Conservation (phyloP, 2,797 vertebrate genomes). For the Enteromius afrohamiltoni region DNA sequence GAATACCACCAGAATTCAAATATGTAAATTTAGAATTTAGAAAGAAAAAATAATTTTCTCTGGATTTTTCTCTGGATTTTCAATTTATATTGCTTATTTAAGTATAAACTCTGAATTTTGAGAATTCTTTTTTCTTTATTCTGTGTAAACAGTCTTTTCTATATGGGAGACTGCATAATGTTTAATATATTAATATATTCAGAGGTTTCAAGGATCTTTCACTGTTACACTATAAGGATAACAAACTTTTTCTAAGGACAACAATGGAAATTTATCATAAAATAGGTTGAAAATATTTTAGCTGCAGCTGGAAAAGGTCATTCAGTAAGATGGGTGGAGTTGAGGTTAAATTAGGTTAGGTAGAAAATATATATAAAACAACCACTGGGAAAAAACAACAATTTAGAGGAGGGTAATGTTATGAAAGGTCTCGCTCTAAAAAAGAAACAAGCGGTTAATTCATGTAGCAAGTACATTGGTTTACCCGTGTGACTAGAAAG, state of each 20-base stretch:
- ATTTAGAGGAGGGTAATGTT: not conserved
- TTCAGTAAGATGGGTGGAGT: not conserved
- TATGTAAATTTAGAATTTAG: too few species aligned
- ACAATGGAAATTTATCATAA: not conserved
- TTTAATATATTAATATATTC: not conserved
- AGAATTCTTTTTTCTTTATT: too few species aligned
- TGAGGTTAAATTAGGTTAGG: not conserved
- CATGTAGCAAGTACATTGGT: not conserved
- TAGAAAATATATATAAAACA: not conserved
- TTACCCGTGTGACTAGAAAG: not conserved
- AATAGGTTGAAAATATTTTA: not conserved
- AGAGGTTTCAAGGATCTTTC: not conserved
- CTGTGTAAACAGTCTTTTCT: not conserved
- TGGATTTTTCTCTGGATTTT: too few species aligned
- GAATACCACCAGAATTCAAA: too few species aligned
- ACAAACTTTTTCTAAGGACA: not conserved
- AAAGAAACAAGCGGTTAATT: slow-evolving; percentile 2
- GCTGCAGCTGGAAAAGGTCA: not conserved
- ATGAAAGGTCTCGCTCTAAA: slow-evolving; percentile 22
- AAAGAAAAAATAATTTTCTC: too few species aligned
- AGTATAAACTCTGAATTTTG: too few species aligned
- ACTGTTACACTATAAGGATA: not conserved
- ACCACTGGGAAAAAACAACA: not conserved
- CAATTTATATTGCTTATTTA: too few species aligned
- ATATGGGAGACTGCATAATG: not conserved